phyloP scores from a whole-genome alignment of 2,113 vertebrate species.

The Alexandromys fortis region DNA sequence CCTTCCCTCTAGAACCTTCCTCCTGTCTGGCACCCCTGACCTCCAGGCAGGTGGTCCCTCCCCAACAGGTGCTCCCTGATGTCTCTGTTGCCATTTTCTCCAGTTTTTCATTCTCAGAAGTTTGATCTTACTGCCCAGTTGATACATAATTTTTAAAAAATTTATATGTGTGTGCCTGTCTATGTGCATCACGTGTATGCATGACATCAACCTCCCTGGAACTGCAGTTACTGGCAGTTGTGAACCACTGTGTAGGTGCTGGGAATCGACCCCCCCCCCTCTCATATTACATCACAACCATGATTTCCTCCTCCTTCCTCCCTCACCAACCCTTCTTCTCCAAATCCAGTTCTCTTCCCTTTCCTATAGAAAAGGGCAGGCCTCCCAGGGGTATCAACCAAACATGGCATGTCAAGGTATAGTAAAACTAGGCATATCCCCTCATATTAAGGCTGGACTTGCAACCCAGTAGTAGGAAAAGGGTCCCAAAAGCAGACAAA shows the following conservation, averaged over 20 bases:
- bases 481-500: too few species aligned
- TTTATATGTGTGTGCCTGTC: not conserved
- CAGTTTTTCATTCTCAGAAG: not conserved
- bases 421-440: too few species aligned
- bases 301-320: too few species aligned
- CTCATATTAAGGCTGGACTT: too few species aligned
- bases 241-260: not conserved
- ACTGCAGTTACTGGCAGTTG: too few species aligned
- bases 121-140: not conserved
- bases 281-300: too few species aligned
- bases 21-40: accelerated
- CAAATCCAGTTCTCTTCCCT: too few species aligned
- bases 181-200: not conserved
- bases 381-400: too few species aligned
- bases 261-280: not conserved
- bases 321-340: too few species aligned
- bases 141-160: not conserved
- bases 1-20: not conserved
- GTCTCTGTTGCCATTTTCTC: not conserved
- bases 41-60: not conserved
- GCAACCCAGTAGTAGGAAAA: too few species aligned
- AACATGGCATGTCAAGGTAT: too few species aligned
- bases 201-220: not conserved
- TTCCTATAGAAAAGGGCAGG: too few species aligned
- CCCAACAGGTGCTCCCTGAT: not conserved